Percentiles rank a stretch among this genome's conserved stretches.
phyloP scores from a whole-genome alignment of 1,140 invertebrate genomes.

The Lordiphosa stackelbergi region DNA sequence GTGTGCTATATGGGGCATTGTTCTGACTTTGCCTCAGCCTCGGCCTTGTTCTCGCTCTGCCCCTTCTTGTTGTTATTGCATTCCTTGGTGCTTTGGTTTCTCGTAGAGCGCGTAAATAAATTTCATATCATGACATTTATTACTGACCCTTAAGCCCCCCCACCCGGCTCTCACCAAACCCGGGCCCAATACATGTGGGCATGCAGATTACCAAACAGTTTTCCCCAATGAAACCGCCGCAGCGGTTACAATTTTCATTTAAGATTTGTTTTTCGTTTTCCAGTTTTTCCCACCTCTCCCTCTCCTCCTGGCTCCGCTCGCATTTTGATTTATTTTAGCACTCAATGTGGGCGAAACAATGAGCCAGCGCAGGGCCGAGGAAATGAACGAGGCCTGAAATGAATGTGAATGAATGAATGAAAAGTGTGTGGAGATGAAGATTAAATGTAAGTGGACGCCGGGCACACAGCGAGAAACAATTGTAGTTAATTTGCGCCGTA shows the following conservation, averaged over 20 bases:
- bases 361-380: conserved; percentile 23
- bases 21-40: conserved; percentile 29
- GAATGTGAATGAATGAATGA: conserved; percentile 52
- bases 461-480: conserved; percentile 48
- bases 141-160: conserved; percentile 65
- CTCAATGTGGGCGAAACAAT: conserved; percentile 36
- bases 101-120: conserved; percentile 69
- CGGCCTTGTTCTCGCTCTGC: conserved; percentile 13
- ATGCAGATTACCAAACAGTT: conserved; percentile 26
- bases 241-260: conserved; percentile 71
- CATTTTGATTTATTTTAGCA: conserved; percentile 72
- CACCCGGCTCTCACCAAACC: background rate
- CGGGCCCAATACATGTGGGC: conserved; percentile 8
- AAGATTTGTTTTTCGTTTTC: conserved; percentile 64
- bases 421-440: conserved; percentile 49
- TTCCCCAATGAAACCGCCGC: conserved; percentile 36
- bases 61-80: conserved; percentile 48
- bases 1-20: conserved; percentile 42
- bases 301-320: conserved; percentile 11
- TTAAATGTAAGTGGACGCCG: conserved; percentile 64
- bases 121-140: conserved; percentile 74
- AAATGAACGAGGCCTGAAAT: conserved; percentile 57
- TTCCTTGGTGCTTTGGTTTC: conserved; percentile 67
- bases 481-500: conserved; percentile 67
- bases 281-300: conserved; percentile 9